A percentile compares a stretch with the other conserved stretches of the same genome.
Evolutionary conservation across 2,888 invertebrate genomes (phyloP).

Genomic region (Pocota personata): DNA sequence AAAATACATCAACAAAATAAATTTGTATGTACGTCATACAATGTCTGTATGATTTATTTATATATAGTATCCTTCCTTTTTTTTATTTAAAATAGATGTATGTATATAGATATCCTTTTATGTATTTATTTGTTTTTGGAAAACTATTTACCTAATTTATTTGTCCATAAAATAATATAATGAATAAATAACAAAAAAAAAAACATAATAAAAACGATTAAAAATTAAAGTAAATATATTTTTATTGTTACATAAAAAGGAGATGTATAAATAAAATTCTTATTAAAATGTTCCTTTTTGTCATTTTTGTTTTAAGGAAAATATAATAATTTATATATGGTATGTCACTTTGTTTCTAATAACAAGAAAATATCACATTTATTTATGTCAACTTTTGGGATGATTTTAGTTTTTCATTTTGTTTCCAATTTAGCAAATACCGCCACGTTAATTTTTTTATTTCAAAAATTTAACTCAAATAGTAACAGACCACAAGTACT

Average conservation of each 20-base stretch:
- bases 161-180: slow-evolving; percentile 11
- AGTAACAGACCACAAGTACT: slow-evolving; percentile 14
- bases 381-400: slow-evolving; percentile 66
- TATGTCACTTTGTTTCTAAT: slow-evolving; percentile 65
- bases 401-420: slow-evolving; percentile 34
- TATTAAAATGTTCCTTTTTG: background rate
- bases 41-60: slow-evolving; percentile 12
- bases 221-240: background rate
- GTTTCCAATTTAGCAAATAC: slow-evolving; percentile 17
- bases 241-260: slow-evolving; percentile 3
- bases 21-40: slow-evolving; percentile 27
- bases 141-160: slow-evolving; percentile 11
- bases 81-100: slow-evolving; percentile 14
- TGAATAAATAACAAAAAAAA: slow-evolving; percentile 5
- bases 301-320: slow-evolving; percentile 37
- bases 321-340: slow-evolving; percentile 42
- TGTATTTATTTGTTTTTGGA: slow-evolving; percentile 2
- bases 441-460: slow-evolving; percentile 5
- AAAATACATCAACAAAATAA: slow-evolving; percentile 59
- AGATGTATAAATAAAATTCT: slow-evolving; percentile 4
- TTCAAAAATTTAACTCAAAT: background rate
- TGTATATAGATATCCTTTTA: background rate
- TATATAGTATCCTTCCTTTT: background rate
- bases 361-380: slow-evolving; percentile 71
- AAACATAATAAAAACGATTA: background rate